Evolutionary conservation across 1,140 invertebrate species (phyloP), one percentile per base, ranked within the genome.

Genomic region (Aphelinus atriplicis): DNA sequence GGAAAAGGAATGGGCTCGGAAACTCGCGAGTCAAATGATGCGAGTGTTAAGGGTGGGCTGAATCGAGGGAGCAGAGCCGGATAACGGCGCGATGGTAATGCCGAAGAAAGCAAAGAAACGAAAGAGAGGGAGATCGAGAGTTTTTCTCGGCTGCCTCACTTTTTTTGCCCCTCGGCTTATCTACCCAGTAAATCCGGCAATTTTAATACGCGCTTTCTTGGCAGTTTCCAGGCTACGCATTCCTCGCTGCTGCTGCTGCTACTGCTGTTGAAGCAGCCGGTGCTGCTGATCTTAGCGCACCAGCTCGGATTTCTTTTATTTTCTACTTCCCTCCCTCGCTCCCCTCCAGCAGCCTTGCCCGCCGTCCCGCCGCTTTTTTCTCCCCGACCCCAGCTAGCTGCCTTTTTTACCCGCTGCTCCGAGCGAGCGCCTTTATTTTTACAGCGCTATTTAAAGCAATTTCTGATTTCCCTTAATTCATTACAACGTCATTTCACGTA

Each of bases 401-500:
- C 65, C 79, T 78, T 79, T 83, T 80, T 78, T 82, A 42, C 3
- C 1, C 3, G 1, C 26, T 43, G 57, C 45, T 7, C 80, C 75
- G 80, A 83, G 82, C 79, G 79, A 83, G 83, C 26, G 65, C 26
- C 81, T 87, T 87, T 83, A 86, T 86, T 87, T 87, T 87, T 87
- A 87, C 82, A 83, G 82, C 77, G 79, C 84, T 83, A 84, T 87
- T 87, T 85, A 85, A 87, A 87, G 84, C 84, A 85, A 87, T 87
- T 87, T 86, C 85, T 88, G 84, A 86, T 87, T 88, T 88, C 81
- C 82, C 84, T 87, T 87, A 87, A 88, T 88, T 88, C 85, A 86
- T 86, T 85, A 85, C 81, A 80, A 76, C 78, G 81, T 81, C 81
- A 82, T 86, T 86, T 69, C 79, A 71, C 75, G 81, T 81, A 85